Conservation (phyloP, 2,888 invertebrate genomes). For the Platynereis dumerilii region DNA sequence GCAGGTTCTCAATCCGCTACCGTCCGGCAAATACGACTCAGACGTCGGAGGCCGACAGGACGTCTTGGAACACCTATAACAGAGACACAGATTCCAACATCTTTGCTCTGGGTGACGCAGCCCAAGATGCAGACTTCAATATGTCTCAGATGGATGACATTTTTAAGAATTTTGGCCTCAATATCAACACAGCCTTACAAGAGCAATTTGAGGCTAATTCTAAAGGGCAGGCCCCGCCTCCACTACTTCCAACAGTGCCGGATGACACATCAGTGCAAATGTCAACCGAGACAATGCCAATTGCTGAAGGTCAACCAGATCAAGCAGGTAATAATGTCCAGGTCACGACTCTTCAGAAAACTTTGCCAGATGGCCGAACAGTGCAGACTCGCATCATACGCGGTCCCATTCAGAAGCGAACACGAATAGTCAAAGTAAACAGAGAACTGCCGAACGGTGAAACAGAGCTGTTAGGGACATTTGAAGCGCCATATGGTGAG, state of each 20-base stretch:
- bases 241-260: not conserved
- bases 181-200: conserved; percentile 28
- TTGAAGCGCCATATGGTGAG: conserved; percentile 6
- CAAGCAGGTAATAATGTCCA: conserved; percentile 13
- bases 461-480: conserved; percentile 29
- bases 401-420: conserved; percentile 30
- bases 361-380: conserved; percentile 32
- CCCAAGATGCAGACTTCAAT: conserved; percentile 32
- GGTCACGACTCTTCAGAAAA: conserved; percentile 32
- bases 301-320: not conserved
- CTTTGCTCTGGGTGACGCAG: conserved; percentile 39
- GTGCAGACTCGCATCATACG: conserved; percentile 33
- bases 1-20: conserved; percentile 16
- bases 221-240: not conserved
- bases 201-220: conserved; percentile 9
- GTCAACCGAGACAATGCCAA: conserved; percentile 1
- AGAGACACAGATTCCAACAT: conserved; percentile 35
- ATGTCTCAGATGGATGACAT: conserved; percentile 32
- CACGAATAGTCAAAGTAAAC: conserved; percentile 29
- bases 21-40: conserved; percentile 6
- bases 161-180: conserved; percentile 30
- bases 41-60: not conserved
- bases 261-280: not conserved
- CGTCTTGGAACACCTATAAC: conserved; percentile 27
- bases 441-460: conserved; percentile 31